phyloP scores from a whole-genome alignment of 2,888 invertebrate species.

The Trichogramma dendrolimi region DNA sequence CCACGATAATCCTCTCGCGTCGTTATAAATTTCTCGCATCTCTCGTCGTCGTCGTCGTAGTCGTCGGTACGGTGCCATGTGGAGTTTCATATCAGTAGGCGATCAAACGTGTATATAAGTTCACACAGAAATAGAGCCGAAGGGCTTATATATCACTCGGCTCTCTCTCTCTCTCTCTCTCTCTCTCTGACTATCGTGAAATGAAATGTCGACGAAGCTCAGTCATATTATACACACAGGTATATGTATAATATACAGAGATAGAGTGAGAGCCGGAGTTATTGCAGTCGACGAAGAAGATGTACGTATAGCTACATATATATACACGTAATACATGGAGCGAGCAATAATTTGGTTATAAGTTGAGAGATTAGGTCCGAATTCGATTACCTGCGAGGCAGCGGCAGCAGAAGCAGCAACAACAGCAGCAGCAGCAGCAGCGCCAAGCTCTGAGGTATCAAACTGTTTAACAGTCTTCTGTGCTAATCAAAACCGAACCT shows the following conservation, averaged over 20 bases:
- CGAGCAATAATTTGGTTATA: constrained; percentile 54
- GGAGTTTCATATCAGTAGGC: too few species aligned
- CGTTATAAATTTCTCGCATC: too few species aligned
- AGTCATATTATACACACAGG: background rate
- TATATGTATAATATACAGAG: background rate
- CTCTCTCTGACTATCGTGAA: constrained; percentile 6
- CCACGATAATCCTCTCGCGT: too few species aligned
- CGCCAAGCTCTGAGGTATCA: constrained; percentile 46
- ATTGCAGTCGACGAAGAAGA: background rate
- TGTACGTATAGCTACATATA: too few species aligned
- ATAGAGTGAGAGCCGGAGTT: constrained; percentile 1
- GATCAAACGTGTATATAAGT: too few species aligned
- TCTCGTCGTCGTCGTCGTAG: too few species aligned
- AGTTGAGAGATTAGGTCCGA: constrained; percentile 55
- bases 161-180: constrained; percentile 13
- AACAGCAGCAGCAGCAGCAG: too few species aligned
- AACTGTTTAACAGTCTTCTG: constrained; percentile 54
- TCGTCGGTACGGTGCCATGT: too few species aligned
- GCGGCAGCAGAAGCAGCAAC: constrained; percentile 8
- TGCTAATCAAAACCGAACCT: constrained; percentile 55
- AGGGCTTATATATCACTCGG: background rate
- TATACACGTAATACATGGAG: constrained; percentile 29
- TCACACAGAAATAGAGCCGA: background rate
- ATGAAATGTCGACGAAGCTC: too few species aligned
- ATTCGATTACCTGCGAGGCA: constrained; percentile 50